These are phyloP conservation scores for Dryadula phaetusa DNA, from an alignment of 2,888 invertebrate genomes.

Conservation along the genomic window DNA sequence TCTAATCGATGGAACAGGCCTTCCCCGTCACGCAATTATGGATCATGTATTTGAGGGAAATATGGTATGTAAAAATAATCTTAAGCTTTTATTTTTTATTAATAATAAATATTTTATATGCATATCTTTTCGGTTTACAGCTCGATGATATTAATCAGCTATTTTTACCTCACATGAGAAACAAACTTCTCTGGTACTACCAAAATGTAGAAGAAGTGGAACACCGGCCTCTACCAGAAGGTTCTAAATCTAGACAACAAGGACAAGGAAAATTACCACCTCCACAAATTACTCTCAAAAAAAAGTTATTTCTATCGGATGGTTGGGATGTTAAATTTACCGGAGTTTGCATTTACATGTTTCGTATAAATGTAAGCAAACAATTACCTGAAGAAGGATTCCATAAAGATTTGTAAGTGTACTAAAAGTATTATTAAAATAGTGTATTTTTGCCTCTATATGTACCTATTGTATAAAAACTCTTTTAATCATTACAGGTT, in stretches of 20 bases:
- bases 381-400: slow-evolving; percentile 97
- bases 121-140: slow-evolving; percentile 57
- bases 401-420: slow-evolving; percentile 88
- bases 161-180: slow-evolving; percentile 93
- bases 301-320: slow-evolving; percentile 93
- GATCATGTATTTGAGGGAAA: slow-evolving; percentile 95
- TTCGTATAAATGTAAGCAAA: slow-evolving; percentile 92
- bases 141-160: slow-evolving; percentile 94
- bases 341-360: slow-evolving; percentile 93
- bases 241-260: slow-evolving; percentile 74
- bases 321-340: slow-evolving; percentile 92
- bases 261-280: slow-evolving; percentile 76
- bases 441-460: no score
- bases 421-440: no score
- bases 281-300: slow-evolving; percentile 83
- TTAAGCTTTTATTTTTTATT: background rate
- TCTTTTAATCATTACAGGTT: slow-evolving; percentile 73
- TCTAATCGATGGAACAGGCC: slow-evolving; percentile 92
- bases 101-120: slow-evolving; percentile 25
- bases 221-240: slow-evolving; percentile 73
- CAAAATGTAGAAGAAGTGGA: slow-evolving; percentile 92
- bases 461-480: no score
- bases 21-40: slow-evolving; percentile 93
- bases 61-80: slow-evolving; percentile 67
- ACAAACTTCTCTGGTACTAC: slow-evolving; percentile 94